These are phyloP conservation scores for Mylabris sibirica DNA, from an alignment of 2,888 invertebrate species.

Conservation along the genomic window DNA sequence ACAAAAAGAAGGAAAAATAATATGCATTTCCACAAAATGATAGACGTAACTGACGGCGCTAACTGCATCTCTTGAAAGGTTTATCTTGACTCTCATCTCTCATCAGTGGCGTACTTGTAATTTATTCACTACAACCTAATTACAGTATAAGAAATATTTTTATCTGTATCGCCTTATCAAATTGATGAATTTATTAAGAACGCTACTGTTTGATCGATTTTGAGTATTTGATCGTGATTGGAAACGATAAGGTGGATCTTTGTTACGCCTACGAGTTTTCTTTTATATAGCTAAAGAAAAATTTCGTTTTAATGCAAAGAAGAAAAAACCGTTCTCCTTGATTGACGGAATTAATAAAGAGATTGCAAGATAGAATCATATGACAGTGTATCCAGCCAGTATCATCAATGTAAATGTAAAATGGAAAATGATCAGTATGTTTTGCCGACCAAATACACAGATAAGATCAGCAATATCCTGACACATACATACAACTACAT, in stretches of 20 bases:
- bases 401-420: constrained; percentile 25
- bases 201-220: no score
- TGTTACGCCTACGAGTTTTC: no score
- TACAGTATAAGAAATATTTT: no score
- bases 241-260: no score
- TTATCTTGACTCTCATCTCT: not conserved
- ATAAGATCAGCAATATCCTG: constrained; percentile 26
- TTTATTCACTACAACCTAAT: no score
- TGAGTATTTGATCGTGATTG: no score
- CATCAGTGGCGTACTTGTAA: not conserved
- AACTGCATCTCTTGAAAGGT: not conserved
- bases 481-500: not conserved
- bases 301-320: not conserved
- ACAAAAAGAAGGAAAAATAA: not conserved
- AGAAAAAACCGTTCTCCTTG: not conserved
- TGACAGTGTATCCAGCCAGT: not conserved
- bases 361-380: constrained; percentile 16
- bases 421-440: constrained; percentile 19
- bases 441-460: constrained; percentile 17
- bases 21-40: not conserved
- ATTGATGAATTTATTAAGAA: no score
- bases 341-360: constrained; percentile 26
- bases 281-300: not conserved
- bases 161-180: not conserved
- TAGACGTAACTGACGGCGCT: not conserved